A percentile compares a stretch with the other conserved stretches of the same genome.
phyloP scores from a whole-genome alignment of 37 sponge, comb jelly and placozoan genomes.

The Petrosia ficiformis region DNA sequence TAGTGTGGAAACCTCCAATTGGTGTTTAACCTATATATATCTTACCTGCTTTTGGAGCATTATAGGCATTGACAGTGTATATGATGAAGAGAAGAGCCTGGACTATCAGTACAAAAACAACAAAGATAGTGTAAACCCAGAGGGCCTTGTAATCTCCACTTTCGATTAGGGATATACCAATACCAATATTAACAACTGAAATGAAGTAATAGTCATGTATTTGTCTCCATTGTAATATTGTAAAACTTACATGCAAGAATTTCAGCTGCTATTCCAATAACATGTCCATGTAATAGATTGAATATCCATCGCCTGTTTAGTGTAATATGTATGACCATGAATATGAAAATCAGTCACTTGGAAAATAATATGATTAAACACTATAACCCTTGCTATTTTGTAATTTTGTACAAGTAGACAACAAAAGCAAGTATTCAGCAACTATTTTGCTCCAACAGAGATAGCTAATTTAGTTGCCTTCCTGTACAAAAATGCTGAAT shows the following conservation, averaged over 20 bases:
- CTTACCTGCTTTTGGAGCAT: slow-evolving; percentile 4
- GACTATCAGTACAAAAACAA: slow-evolving; percentile 11
- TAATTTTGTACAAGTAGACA: too few relatives aligned
- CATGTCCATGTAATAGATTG: slow-evolving; percentile 35
- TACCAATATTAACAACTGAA: slow-evolving; percentile 24
- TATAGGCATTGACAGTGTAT: neutral
- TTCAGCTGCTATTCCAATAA: slow-evolving; percentile 40
- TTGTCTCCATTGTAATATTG: neutral
- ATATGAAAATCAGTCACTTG: too few relatives aligned
- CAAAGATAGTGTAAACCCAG: slow-evolving; percentile 19
- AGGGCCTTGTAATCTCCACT: slow-evolving; percentile 6
- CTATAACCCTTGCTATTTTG: too few relatives aligned
- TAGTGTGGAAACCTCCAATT: too few relatives aligned
- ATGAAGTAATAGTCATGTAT: neutral
- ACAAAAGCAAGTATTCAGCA: too few relatives aligned
- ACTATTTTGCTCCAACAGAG: too few relatives aligned
- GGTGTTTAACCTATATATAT: too few relatives aligned
- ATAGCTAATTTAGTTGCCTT: too few relatives aligned
- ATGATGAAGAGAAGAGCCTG: neutral
- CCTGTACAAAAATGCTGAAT: too few relatives aligned
- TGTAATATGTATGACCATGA: neutral
- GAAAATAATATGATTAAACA: too few relatives aligned
- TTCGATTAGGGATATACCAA: slow-evolving; percentile 20
- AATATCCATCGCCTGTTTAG: slow-evolving; percentile 69
- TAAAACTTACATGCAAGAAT: slow-evolving; percentile 49